Percentiles rank a stretch among this genome's conserved stretches.
These are phyloP conservation scores for Theristus sp. DNA, from an alignment of 2,888 invertebrate genomes.

Conservation along the genomic window DNA sequence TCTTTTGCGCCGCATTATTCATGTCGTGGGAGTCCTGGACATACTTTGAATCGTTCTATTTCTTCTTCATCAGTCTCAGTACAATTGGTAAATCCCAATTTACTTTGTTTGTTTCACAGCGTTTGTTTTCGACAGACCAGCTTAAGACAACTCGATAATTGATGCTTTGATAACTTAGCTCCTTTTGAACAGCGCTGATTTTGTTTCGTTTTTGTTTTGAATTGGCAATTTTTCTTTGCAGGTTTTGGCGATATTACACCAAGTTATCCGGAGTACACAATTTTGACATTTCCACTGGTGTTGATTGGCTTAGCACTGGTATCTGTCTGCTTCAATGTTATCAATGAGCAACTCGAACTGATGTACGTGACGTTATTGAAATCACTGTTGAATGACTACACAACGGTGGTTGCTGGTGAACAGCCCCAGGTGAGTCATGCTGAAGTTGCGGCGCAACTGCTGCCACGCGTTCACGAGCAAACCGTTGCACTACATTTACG, in stretches of 20 bases:
- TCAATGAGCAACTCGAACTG: conserved; percentile 6
- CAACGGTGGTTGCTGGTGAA: not conserved
- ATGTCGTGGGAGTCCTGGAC: not conserved
- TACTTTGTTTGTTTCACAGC: not conserved
- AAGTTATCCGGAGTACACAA: conserved; percentile 6
- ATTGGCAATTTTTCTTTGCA: too few species aligned
- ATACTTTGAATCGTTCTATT: not conserved
- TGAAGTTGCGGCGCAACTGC: too few species aligned
- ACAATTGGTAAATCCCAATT: too few species aligned
- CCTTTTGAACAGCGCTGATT: too few species aligned
- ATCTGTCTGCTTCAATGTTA: conserved; percentile 5
- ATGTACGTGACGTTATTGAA: conserved; percentile 5
- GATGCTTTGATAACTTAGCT: too few species aligned
- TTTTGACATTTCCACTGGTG: conserved; percentile 7
- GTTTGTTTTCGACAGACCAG: too few species aligned
- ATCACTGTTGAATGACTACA: conserved; percentile 3
- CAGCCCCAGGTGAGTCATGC: not conserved
- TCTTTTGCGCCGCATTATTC: not conserved
- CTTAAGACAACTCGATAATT: too few species aligned
- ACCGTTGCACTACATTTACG: too few species aligned
- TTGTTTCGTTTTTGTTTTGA: not conserved
- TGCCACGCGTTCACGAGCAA: too few species aligned
- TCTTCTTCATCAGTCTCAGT: not conserved
- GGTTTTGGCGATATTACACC: conserved; percentile 9
- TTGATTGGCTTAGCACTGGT: conserved; percentile 7